A percentile compares a stretch with the other conserved stretches of the same genome.
These are phyloP conservation scores for Semibalanus balanoides DNA, from an alignment of 1,140 invertebrate genomes.

Conservation along the genomic window DNA sequence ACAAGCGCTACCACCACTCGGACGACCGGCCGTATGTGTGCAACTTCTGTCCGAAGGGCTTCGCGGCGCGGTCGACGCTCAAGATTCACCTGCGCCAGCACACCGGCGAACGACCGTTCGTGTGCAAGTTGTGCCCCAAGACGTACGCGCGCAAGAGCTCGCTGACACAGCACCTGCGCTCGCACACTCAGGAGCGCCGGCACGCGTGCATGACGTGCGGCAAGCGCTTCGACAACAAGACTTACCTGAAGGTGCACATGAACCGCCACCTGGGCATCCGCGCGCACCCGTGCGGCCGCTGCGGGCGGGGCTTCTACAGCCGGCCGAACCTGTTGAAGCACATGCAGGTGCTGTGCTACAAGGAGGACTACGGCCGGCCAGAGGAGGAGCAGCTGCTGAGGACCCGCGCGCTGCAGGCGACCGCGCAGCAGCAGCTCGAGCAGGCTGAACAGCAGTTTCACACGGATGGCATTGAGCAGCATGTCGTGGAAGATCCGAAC, in stretches of 20 bases:
- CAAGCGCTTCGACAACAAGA: conserved; percentile 20
- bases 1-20: background rate
- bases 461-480: too few relatives aligned
- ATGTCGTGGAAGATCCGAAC: too few relatives aligned
- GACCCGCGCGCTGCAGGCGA: too few relatives aligned
- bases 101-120: conserved; percentile 26
- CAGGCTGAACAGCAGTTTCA: too few relatives aligned
- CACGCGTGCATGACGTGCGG: conserved; percentile 20
- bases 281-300: conserved; percentile 17
- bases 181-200: conserved; percentile 28
- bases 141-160: conserved; percentile 24
- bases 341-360: conserved; percentile 13
- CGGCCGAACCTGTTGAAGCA: conserved; percentile 16
- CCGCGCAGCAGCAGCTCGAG: too few relatives aligned
- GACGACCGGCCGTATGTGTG: background rate
- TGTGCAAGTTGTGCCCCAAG: conserved; percentile 26
- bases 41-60: background rate
- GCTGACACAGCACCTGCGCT: conserved; percentile 25
- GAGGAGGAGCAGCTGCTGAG: too few relatives aligned
- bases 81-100: conserved; percentile 23
- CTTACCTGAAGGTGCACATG: conserved; percentile 19
- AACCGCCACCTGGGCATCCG: conserved; percentile 19
- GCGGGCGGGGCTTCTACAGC: conserved; percentile 14
- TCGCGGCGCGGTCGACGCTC: background rate
- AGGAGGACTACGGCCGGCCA: background rate